Evolutionary conservation across 2,797 vertebrate genomes (phyloP).

Genomic region (Adrianichthys oophorus): DNA sequence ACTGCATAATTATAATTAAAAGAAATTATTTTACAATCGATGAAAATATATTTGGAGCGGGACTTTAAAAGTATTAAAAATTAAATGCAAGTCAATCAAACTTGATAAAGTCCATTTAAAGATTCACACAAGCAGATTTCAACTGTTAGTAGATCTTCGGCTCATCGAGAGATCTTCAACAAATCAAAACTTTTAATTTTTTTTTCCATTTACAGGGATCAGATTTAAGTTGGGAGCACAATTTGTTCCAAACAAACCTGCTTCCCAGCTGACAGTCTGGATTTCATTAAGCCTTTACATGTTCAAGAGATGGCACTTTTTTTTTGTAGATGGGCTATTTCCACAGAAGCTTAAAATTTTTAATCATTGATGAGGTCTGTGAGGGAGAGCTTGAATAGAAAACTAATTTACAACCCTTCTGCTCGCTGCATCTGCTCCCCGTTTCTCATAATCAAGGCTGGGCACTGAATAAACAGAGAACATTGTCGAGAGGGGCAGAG

Average conservation of each 20-base stretch:
- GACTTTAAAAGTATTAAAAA: too few relatives aligned
- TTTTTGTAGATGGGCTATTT: slow-evolving; percentile 60
- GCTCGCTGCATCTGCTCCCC: slow-evolving; percentile 54
- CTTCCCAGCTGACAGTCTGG: slow-evolving; percentile 57
- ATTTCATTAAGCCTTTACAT: slow-evolving; percentile 56
- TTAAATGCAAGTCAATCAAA: too few relatives aligned
- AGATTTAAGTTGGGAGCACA: slow-evolving; percentile 46
- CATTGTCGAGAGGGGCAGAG: slow-evolving; percentile 8
- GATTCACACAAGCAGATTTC: too few relatives aligned
- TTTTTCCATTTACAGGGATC: slow-evolving; percentile 1
- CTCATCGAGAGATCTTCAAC: not conserved
- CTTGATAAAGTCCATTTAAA: too few relatives aligned
- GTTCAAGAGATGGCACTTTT: slow-evolving; percentile 46
- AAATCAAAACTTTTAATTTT: slow-evolving; percentile 1
- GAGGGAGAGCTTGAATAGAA: slow-evolving; percentile 66
- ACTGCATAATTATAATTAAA: too few relatives aligned
- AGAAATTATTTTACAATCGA: too few relatives aligned
- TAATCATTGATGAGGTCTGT: slow-evolving; percentile 69
- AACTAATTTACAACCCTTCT: slow-evolving; percentile 65
- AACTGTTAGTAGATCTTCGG: too few relatives aligned
- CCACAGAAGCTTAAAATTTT: slow-evolving; percentile 62
- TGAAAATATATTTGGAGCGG: too few relatives aligned
- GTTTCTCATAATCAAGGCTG: slow-evolving; percentile 35
- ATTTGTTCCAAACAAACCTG: slow-evolving; percentile 59
- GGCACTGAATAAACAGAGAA: slow-evolving; percentile 4